Conservation (phyloP, 2,888 invertebrate species). For the Mythimna pallens region DNA sequence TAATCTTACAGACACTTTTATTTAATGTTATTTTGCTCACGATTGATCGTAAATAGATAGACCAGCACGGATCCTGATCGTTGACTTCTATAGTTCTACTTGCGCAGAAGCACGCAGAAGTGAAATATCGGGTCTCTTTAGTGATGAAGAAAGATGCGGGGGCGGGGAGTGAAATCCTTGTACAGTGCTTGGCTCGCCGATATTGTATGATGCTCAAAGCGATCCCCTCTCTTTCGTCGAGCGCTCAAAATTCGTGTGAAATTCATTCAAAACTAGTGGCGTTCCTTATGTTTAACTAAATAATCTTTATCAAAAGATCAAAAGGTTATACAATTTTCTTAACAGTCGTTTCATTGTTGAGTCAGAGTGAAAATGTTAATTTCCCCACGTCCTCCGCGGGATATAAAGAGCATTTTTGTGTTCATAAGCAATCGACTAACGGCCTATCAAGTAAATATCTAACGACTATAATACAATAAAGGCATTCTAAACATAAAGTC, state of each 20-base stretch:
- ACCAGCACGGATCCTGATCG: too few species aligned
- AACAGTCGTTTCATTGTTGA: slow-evolving; percentile 18
- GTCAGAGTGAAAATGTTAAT: slow-evolving; percentile 57
- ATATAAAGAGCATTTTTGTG: slow-evolving; percentile 56
- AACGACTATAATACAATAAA: not conserved
- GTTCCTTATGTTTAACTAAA: slow-evolving; percentile 1
- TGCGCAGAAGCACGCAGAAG: too few species aligned
- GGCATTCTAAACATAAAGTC: not conserved
- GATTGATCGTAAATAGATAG: not conserved
- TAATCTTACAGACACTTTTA: not conserved
- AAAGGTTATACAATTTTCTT: slow-evolving; percentile 27
- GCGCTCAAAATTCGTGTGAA: too few species aligned
- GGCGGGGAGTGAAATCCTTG: too few species aligned
- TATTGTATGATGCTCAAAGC: too few species aligned
- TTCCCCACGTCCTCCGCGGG: slow-evolving; percentile 35
- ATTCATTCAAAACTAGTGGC: not conserved
- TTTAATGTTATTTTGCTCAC: not conserved
- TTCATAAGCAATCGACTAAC: slow-evolving; percentile 47
- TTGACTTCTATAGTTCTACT: too few species aligned
- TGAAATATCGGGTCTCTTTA: too few species aligned
- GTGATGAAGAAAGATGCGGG: too few species aligned
- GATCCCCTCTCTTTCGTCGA: too few species aligned
- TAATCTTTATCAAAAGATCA: slow-evolving; percentile 12
- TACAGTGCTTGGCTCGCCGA: too few species aligned
- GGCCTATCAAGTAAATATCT: slow-evolving; percentile 18